A percentile compares a stretch with the other conserved stretches of the same genome.
phyloP scores from a whole-genome alignment of 2,113 vertebrate genomes.

The Embiotoca jacksoni region DNA sequence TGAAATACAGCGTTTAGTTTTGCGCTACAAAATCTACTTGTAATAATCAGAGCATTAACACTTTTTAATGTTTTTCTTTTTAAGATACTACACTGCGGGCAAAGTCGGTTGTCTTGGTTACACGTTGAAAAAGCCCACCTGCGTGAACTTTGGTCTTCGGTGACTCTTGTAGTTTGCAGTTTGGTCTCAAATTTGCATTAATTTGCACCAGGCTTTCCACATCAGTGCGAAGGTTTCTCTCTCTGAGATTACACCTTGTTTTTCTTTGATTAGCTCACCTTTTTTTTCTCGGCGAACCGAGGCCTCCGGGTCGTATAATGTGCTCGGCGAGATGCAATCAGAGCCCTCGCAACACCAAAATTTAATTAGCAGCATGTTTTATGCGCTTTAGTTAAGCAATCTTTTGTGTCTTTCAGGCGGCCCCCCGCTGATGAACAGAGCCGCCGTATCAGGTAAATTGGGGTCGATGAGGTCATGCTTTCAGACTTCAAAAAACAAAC shows the following conservation, averaged over 20 bases:
- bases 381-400: not conserved
- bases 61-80: no score
- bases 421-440: not conserved
- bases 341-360: not conserved
- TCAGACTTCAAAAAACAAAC: not conserved
- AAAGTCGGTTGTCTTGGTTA: no score
- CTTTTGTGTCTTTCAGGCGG: not conserved
- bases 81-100: no score
- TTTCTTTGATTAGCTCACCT: not conserved
- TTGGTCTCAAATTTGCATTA: no score
- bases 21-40: no score
- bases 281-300: not conserved
- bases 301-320: not conserved
- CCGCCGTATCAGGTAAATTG: not conserved
- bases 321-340: not conserved
- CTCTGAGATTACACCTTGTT: not conserved
- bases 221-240: not conserved
- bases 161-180: no score
- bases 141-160: no score
- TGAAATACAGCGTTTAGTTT: no score
- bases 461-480: not conserved
- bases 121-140: no score
- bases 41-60: no score
- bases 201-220: no score
- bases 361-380: constrained; percentile 3